Evolutionary conservation across 1,140 invertebrate species (phyloP), one percentile per base, ranked within the genome.

Genomic region (Medauroidea extradentata): DNA sequence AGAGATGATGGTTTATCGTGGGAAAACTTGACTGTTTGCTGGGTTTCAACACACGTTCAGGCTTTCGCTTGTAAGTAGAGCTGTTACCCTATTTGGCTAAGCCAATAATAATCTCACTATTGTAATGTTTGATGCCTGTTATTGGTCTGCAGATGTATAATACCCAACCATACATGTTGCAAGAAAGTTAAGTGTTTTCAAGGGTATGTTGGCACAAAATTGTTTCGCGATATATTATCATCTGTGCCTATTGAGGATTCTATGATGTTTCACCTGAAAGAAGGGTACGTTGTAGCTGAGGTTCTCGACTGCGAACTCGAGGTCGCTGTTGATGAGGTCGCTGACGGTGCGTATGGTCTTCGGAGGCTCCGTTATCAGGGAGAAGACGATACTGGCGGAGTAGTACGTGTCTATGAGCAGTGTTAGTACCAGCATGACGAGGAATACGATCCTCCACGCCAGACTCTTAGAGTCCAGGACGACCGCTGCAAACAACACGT

Each of bases 301-400:
- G 39, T 58, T 41, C 18, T 58, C 56, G n/a, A 50, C 24, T 8
- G 27, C 56, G 14, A 58, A 21, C 13, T 51, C 19, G 14, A 58
- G 46, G 21, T 46, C 34, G 25, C 56, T 58, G 38, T 58, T 49
- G 8, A 50, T 51, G 9, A 58, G 34, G 19, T 58, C 48, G 13
- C 41, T n/a, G 2, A 41, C 13, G 11, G 56, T 51, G 23, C 46
- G 46, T 2, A 58, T 58, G 29, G 56, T 51, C 11, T 48, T 49
- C 5, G 46, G 16, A 4, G 46, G 56, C 19, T 46, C 16, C 4
- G 38, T 29, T 13, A 58, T 34, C 1, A 58, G 49, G 19, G 56
- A 58, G n/a, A 49, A 58, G 14, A 58, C 46, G 14, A 58, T 27
- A 23, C 56, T 48, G 3, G 56, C 46, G 14, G 46, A 18, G 11